A percentile compares a stretch with the other conserved stretches of the same genome.
phyloP scores from a whole-genome alignment of 1,140 invertebrate species.

The Sesamia nonagrioides region DNA sequence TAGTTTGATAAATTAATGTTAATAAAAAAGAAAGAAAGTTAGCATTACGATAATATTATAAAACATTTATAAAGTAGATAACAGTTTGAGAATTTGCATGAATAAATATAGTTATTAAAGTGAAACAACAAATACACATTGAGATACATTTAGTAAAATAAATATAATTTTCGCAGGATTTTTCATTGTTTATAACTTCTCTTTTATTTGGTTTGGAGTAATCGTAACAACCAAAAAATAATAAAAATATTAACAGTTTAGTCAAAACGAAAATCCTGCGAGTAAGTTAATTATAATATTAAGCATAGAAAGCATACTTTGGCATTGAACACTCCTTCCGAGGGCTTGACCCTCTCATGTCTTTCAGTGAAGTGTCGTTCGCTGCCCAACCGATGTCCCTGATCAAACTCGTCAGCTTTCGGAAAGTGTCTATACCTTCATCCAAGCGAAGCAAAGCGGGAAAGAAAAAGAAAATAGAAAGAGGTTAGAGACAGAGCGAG shows the following conservation, averaged over 20 bases:
- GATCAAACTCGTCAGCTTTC: conserved; percentile 90
- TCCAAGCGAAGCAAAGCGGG: conserved; percentile 81
- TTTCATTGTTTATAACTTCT: background rate
- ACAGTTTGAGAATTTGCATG: background rate
- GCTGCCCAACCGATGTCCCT: conserved; percentile 91
- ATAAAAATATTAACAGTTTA: no score
- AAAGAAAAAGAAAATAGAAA: conserved; percentile 78
- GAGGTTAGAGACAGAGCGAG: conserved; percentile 73
- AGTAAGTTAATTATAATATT: conserved; percentile 22
- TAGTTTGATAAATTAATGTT: background rate
- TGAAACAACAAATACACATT: background rate
- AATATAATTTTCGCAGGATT: conserved; percentile 9
- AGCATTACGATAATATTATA: background rate
- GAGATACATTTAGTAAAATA: background rate
- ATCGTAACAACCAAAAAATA: background rate
- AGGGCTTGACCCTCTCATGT: conserved; percentile 90
- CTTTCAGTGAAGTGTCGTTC: conserved; percentile 91
- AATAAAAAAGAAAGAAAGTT: background rate
- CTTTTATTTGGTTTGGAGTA: background rate
- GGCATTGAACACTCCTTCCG: conserved; percentile 90
- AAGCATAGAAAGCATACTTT: conserved; percentile 89
- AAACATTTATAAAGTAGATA: background rate
- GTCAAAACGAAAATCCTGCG: background rate
- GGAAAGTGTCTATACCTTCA: conserved; percentile 91
- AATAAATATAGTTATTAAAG: no score